Conservation (phyloP, 2,888 invertebrate genomes). For the Shargacucullia verbasci region DNA sequence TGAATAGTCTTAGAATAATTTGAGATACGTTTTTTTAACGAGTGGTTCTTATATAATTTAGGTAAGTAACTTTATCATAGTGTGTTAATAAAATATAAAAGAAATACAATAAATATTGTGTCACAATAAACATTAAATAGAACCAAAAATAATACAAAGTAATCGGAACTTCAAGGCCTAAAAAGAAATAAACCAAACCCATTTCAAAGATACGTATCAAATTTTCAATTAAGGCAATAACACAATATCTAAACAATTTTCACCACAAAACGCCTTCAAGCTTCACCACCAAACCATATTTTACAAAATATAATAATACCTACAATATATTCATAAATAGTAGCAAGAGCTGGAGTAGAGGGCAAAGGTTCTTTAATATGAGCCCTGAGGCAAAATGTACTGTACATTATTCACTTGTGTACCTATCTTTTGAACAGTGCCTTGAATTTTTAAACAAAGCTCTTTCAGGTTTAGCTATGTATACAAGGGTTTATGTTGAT, state of each 20-base stretch:
- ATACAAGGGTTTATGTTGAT: constrained; percentile 33
- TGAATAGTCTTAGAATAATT: background rate
- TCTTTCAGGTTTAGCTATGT: constrained; percentile 41
- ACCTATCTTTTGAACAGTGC: constrained; percentile 51
- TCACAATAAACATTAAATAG: no score
- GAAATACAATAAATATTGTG: no score
- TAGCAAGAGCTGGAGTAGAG: constrained; percentile 20
- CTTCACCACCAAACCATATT: constrained; percentile 1
- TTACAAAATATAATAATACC: constrained; percentile 10
- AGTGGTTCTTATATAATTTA: no score
- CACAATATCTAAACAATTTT: constrained; percentile 1
- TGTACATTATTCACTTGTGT: constrained; percentile 59
- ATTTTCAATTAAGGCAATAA: background rate
- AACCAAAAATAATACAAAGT: no score
- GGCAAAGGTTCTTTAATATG: constrained; percentile 36
- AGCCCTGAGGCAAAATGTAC: constrained; percentile 51
- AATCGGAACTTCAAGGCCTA: no score
- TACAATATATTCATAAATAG: constrained; percentile 28
- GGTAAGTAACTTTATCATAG: no score
- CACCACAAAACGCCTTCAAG: background rate
- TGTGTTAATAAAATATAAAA: no score
- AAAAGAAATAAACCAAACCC: no score
- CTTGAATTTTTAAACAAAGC: constrained; percentile 57
- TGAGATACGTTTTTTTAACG: no score
- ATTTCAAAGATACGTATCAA: no score